Evolutionary conservation across 2,797 vertebrate species (phyloP).

Genomic region (Apogon hyalosoma): DNA sequence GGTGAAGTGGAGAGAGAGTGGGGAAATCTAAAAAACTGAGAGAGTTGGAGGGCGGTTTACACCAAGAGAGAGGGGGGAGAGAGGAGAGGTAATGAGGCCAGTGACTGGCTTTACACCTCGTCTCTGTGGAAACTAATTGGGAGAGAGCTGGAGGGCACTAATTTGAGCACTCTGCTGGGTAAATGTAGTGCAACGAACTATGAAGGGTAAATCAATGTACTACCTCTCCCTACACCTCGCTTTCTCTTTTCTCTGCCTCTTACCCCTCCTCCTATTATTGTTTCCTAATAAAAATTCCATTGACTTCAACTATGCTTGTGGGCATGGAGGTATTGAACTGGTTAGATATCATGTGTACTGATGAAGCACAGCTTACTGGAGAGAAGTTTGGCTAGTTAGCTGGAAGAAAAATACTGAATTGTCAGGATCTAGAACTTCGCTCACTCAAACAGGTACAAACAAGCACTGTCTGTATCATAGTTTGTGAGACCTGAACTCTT

Average conservation of each 20-base stretch:
- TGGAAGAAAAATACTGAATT: slow-evolving; percentile 22
- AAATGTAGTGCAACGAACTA: slow-evolving; percentile 87
- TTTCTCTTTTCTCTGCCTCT: slow-evolving; percentile 48
- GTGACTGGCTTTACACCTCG: slow-evolving; percentile 86
- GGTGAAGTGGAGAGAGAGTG: slow-evolving; percentile 54
- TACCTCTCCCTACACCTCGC: slow-evolving; percentile 73
- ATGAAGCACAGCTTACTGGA: slow-evolving; percentile 61
- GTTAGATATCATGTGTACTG: slow-evolving; percentile 57
- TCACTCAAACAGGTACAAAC: slow-evolving; percentile 14
- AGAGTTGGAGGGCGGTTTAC: slow-evolving; percentile 60
- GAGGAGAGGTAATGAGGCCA: slow-evolving; percentile 86
- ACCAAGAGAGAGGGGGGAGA: slow-evolving; percentile 47
- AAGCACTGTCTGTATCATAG: slow-evolving; percentile 10
- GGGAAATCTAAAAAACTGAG: slow-evolving; percentile 33
- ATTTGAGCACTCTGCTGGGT: slow-evolving; percentile 86
- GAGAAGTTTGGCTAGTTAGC: slow-evolving; percentile 45
- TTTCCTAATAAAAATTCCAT: slow-evolving; percentile 82
- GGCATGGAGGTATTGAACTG: slow-evolving; percentile 71
- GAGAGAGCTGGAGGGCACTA: slow-evolving; percentile 85
- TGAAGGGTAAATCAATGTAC: slow-evolving; percentile 88
- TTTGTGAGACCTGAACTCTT: slow-evolving; percentile 2
- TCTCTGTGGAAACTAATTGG: slow-evolving; percentile 88
- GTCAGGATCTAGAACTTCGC: slow-evolving; percentile 23
- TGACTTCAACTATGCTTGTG: slow-evolving; percentile 71
- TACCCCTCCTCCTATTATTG: slow-evolving; percentile 56